A percentile compares a stretch with the other conserved stretches of the same genome.
These are phyloP conservation scores for Oedothorax gibbosus DNA, from an alignment of 1,140 invertebrate species.

Conservation along the genomic window DNA sequence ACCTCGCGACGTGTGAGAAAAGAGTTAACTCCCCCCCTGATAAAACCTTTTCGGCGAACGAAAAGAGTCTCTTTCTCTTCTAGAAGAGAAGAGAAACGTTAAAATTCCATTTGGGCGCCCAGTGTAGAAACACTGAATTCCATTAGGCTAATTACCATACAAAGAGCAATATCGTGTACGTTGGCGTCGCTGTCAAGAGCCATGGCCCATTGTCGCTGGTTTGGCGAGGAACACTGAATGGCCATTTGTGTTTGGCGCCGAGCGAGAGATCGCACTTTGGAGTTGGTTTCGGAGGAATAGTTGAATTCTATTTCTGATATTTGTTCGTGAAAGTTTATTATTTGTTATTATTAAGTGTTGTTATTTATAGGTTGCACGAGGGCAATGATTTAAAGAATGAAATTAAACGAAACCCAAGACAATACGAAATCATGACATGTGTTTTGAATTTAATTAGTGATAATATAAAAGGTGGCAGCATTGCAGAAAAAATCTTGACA, in stretches of 20 bases:
- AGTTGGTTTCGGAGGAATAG: too few species aligned
- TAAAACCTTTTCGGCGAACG: conserved; percentile 11
- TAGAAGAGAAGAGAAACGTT: conserved; percentile 51
- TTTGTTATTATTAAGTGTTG: too few species aligned
- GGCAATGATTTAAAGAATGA: too few species aligned
- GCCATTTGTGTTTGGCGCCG: conserved; percentile 40
- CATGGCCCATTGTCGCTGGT: conserved; percentile 44
- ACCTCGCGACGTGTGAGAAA: conserved; percentile 32
- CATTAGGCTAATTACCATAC: conserved; percentile 63
- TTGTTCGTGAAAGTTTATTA: too few species aligned
- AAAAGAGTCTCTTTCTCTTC: neutral
- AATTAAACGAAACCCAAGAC: too few species aligned
- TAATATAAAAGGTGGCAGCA: too few species aligned
- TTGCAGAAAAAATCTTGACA: too few species aligned
- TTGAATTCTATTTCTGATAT: too few species aligned
- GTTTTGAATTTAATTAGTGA: too few species aligned
- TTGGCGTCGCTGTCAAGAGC: conserved; percentile 41
- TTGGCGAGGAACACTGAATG: conserved; percentile 47
- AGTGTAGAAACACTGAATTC: conserved; percentile 58
- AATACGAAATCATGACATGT: too few species aligned
- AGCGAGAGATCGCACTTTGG: neutral
- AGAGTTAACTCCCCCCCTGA: conserved; percentile 49
- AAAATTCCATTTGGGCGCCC: conserved; percentile 61
- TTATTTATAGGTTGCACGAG: too few species aligned
- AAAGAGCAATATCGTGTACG: conserved; percentile 62